Evolutionary conservation across 2,888 invertebrate genomes (phyloP), one percentile per base, ranked within the genome.

Genomic region (Lathronympha strigana): DNA sequence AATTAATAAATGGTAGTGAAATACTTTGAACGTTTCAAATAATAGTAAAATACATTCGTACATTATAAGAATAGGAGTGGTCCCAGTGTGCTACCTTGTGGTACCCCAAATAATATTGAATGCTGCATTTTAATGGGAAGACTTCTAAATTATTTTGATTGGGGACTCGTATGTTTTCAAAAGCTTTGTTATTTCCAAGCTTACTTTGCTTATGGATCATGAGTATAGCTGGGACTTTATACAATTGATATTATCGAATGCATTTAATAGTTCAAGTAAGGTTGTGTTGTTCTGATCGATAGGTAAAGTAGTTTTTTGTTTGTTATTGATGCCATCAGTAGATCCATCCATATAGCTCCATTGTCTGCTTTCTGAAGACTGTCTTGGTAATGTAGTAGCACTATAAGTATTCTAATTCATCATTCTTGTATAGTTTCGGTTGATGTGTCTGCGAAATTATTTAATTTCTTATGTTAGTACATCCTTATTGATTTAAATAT

Each of bases 361-460:
- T 31, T 4, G 45, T 58, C 23, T 21, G 23, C 4, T 49, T 33
- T 31, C 49, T 43, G 23, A 31, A 63, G 55, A 57, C 40, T 49
- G 21, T 25, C 40, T 57, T 62, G 31, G 15, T 61, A 28, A 21
- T 23, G 57, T 63, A 63, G 63, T 63, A 43, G 50, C 63, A 58
- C 50, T 19, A 31, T 15, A 55, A 63, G 49, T 63, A 31, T 57
- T 45, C 54, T 51, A 58, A 63, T 67, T 53, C 55, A 61, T 47
- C 64, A 49, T 57, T 67, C 63, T 55, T 69, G 62, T 69, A 68
- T 70, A 64, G 64, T 61, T 64, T 62, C 57, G 57, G 57, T 57
- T 57, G 57, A 19, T 57, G 57, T 57, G 57, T 57, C 57, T 57
- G 57, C 57, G 57, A 57, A 57, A 45, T 38, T 40, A 25, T 54